Base-by-base conservation (phyloP, 2,888 invertebrate species). In the Parnassius glacialis region DNA sequence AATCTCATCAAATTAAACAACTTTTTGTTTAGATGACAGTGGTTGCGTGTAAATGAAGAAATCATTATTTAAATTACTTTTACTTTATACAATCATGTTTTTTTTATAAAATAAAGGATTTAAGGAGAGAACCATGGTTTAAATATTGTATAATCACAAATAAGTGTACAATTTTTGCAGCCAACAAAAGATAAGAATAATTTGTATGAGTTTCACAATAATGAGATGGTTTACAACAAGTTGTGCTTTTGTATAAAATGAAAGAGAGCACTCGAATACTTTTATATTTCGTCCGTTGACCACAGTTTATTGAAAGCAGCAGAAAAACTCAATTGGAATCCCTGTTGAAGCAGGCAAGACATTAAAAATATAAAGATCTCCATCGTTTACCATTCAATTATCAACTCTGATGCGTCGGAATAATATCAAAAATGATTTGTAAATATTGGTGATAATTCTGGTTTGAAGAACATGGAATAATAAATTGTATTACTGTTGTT, bases 311-410 rank as follows among this genome's bases (percentile, higher is more conserved):
- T 51, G 58, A 58, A 59, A 59, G 50, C 51, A 25, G n/a, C 34
- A 34, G 48, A 13, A 51, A 41, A 78, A 75, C 74, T 75, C 79
- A 73, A 77, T 78, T 69, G 74, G 72, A 75, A 79, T 71, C 76
- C 73, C 73, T 72, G 74, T 48, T 48, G 16, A 48, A 48, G 48
- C 48, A 10, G 13, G 48, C 10, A 48, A 48, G 48, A 48, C 48
- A 48, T n/a, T 48, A 9, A 13, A 48, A 13, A 13, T 48, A 9
- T 48, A 12, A 48, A 13, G 16, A 34, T n/a, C 52, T 48, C 13
- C 2, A 13, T 20, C 13, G 48, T 9, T 34, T n/a, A 76, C 61
- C 74, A 71, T 69, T 65, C 52, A 10, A 73, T 67, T 68, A 64
- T 50, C 52, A 64, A 74, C 78, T 68, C 62, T 77, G 71, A 12